Evolutionary conservation across 2,797 vertebrate species (phyloP).

Genomic region (Decapterus maruadsi): DNA sequence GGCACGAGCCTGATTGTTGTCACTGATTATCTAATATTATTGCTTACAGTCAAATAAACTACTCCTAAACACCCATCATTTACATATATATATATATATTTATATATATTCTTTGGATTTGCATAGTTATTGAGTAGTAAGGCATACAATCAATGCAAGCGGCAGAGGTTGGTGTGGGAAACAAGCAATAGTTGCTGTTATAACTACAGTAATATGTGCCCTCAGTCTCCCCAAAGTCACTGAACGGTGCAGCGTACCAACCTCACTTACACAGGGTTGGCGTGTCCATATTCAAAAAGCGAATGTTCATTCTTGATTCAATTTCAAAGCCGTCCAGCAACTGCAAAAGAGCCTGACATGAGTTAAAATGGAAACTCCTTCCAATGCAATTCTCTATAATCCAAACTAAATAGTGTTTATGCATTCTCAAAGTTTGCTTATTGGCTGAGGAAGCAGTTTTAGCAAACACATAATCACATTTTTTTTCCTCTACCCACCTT

Average conservation of each 20-base stretch:
- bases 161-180: constrained; percentile 9
- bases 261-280: constrained; percentile 90
- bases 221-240: background rate
- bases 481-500: constrained; percentile 86
- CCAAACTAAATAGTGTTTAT: background rate
- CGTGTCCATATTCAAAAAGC: constrained; percentile 93
- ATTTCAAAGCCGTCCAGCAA: constrained; percentile 94
- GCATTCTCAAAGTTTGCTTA: background rate
- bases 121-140: constrained; percentile 74
- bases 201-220: background rate
- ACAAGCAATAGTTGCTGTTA: constrained; percentile 20
- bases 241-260: constrained; percentile 1
- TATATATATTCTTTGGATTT: constrained; percentile 52
- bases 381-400: background rate
- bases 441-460: background rate
- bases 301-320: constrained; percentile 94
- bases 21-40: constrained; percentile 41
- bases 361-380: background rate
- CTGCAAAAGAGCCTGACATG: constrained; percentile 77
- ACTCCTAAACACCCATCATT: constrained; percentile 18
- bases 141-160: constrained; percentile 51
- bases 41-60: constrained; percentile 33
- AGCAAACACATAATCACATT: background rate
- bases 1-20: constrained; percentile 20
- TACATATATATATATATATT: background rate